Base-by-base conservation (phyloP, 2,113 vertebrate genomes). In the Sphyrna mokarran region DNA sequence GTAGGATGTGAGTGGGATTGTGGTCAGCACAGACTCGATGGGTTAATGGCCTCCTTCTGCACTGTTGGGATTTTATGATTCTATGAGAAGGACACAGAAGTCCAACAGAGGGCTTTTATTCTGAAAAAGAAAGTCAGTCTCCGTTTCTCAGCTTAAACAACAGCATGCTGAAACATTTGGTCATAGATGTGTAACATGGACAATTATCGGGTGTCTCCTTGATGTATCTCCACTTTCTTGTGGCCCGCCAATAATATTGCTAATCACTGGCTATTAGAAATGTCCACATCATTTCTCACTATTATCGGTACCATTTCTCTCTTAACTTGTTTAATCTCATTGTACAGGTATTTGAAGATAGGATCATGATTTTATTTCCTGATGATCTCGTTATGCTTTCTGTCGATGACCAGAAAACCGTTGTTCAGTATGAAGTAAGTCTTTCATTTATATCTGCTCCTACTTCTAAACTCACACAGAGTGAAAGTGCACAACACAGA, bases 351-450 rank as follows among this genome's bases (percentile, higher is more conserved):
- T 97, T 97, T 96, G 97, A 98, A 95, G 98, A 98, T 95, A 96
- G 97, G 78, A 95, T 97, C 94, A 96, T 98, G 97, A 96, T 98
- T 80, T 97, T 98, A 61, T 98, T 98, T 96, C 97, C 97, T 95
- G 97, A 97, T 94, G 98, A 98, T 6, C 96, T 98, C 22, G 97
- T 98, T 91, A 97, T 98, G 96, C 97, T 98, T 70, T 98, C 98
- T 94, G 96, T 98, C 0, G 98, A 98, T 96, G 96, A 96, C 85
- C 97, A 97, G 54, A 96, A 96, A 33, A 96, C 97, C 40, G 96
- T 96, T 85, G 96, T 98, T 95, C 97, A 96, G 87, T 98, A 98
- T 90, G 97, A 98, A 97, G 98, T 98, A 96, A 93, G 89, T 91
- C 11, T 22, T 16, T 22, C 58, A 14, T 66, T 91, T 91, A 16